Base-by-base conservation (phyloP, 92 coral and sea anemone species). In the Muricea muricata region DNA sequence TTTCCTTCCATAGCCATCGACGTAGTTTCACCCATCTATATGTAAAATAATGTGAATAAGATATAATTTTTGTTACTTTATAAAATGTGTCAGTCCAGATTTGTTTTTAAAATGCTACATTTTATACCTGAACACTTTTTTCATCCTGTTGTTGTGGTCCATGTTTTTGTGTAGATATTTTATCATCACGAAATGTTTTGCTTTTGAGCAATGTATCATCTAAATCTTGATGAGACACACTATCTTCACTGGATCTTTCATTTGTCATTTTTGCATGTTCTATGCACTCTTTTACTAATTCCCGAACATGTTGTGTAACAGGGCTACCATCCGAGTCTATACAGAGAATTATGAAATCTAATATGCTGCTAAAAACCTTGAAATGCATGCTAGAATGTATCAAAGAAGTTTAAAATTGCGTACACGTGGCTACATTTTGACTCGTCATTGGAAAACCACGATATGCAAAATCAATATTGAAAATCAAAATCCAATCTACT, bases 211-310 rank as follows among this genome's bases (percentile, higher is more conserved):
- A 18, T 52, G 18, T 52, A 9, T 52, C 60, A 52, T 52, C 60
- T n/a, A n/a, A n/a, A n/a, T n/a, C n/a, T 52, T 52, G 60, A 52
- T 9, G 23, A 20, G 5, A 52, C 20, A 18, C 5, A 1, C 20
- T 17, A 18, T 52, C 60, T 30, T 75, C 18, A 13, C 24, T 26
- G 25, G 65, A 46, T 26, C 24, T 52, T 25, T 47, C 80, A 42
- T 75, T 47, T 75, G 65, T 75, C 28, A n/a, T 89, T 30, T 92
- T 95, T 9, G 98, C 97, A 66, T 93, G 94, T 75, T 91, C 90
- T 13, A 95, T 76, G 80, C 98, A 95, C 85, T 95, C 97, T n/a
- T 84, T 88, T n/a, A 95, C 98, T 54, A 95, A 93, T 7, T 94
- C 94, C 26, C 98, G 87, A 72, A 95, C 98, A 65, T 95, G 97